Evolutionary conservation across 2,797 vertebrate species (phyloP).

Genomic region (Sebastes diploproa): DNA sequence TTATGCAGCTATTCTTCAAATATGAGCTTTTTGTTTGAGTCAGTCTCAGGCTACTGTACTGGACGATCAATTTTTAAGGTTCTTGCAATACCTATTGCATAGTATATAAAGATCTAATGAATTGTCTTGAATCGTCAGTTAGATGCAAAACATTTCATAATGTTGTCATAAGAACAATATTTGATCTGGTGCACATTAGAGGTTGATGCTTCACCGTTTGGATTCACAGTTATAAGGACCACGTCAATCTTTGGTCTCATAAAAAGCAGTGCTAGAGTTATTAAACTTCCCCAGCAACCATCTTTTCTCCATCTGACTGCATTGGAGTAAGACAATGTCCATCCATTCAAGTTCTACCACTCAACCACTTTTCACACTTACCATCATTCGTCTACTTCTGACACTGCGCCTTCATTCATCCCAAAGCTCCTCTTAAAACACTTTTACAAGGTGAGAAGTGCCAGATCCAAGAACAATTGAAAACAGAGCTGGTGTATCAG

Average conservation of each 20-base stretch:
- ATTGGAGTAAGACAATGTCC: constrained; percentile 7
- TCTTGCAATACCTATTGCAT: background rate
- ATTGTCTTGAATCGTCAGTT: background rate
- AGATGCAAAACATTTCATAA: background rate
- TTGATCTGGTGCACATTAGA: background rate
- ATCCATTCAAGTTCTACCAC: constrained; percentile 22
- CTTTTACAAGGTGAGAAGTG: constrained; percentile 87
- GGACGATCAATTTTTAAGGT: background rate
- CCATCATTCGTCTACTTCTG: constrained; percentile 36
- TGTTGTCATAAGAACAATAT: constrained; percentile 6
- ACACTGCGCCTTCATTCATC: constrained; percentile 44
- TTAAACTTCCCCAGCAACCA: background rate
- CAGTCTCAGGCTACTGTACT: background rate
- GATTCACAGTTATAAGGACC: background rate
- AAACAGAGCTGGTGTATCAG: constrained; percentile 80
- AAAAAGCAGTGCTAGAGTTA: background rate
- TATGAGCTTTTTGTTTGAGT: background rate
- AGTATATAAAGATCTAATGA: background rate
- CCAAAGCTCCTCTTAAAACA: constrained; percentile 70
- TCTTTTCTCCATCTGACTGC: background rate
- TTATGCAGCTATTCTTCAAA: background rate
- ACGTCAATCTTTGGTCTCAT: background rate
- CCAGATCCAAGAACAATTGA: constrained; percentile 79
- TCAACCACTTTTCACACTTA: constrained; percentile 51
- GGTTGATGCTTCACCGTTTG: background rate